These are phyloP conservation scores for Acanthosepion pharaonis DNA, from an alignment of 2,888 invertebrate species.

Conservation along the genomic window DNA sequence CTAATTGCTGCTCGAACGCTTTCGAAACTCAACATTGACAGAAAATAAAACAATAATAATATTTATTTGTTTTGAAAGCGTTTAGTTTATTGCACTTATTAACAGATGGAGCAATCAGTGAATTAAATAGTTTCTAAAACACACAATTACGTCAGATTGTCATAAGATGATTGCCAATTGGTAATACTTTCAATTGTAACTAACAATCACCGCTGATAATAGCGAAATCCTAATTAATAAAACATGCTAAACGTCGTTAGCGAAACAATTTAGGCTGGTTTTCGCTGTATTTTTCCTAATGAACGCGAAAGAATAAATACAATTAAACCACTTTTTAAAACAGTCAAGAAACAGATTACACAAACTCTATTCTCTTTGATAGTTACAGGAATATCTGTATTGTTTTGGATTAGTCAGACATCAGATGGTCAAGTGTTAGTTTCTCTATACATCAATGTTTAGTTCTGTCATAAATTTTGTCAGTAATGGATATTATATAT, in stretches of 20 bases:
- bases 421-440: no score
- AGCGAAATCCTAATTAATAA: not conserved
- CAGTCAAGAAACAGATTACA: no score
- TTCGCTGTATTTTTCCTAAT: not conserved
- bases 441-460: no score
- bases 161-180: not conserved
- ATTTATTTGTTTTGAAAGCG: not conserved
- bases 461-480: no score
- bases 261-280: not conserved
- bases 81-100: constrained; percentile 11
- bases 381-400: no score
- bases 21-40: no score
- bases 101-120: not conserved
- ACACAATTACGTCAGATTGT: not conserved
- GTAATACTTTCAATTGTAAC: not conserved
- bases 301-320: not conserved
- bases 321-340: not conserved
- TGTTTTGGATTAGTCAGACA: no score
- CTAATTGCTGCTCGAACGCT: no score
- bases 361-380: no score
- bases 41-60: not conserved
- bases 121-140: not conserved
- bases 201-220: not conserved
- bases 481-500: no score
- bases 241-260: not conserved